Evolutionary conservation across 2,113 vertebrate species (phyloP), one percentile per base, ranked within the genome.

Genomic region (Gnathonemus longibarbis): DNA sequence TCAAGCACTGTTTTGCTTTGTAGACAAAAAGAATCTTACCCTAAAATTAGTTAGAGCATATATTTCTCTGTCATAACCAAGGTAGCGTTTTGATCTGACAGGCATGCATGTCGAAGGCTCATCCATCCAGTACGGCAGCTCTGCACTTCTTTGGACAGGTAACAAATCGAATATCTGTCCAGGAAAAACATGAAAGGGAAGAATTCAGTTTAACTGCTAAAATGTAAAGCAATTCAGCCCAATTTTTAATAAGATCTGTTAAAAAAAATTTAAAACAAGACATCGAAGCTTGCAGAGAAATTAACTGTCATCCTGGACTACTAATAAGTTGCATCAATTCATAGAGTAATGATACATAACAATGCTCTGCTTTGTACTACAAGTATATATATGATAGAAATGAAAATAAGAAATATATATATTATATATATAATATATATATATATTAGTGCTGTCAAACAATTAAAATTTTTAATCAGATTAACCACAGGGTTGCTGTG

Each of bases 161-260:
- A 96, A 53, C 91, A 95, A 39, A 0, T 88, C 0, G 48, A 94
- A 95, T 31, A 96, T 93, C 95, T 96, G 88, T 8, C 85, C 56
- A 27, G 10, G 62, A 70, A 83, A 24, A 83, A 84, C 80, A 53
- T 5, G 5, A 42, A 83, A 58, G 8, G n/a, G 45, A 39, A 7
- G 70, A 15, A 45, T n/a, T 62, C 42, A 45, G 31, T 62, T 24
- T n/a, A 19, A 21, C 5, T 62, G 24, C 42, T 31, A 58, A 35
- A 80, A 49, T 31, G 2, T 7, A 5, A 66, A 90, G 83, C 9
- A 66, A 58, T 8, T 58, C 56, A 8, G 6, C 21, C 19, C 6
- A 21, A 24, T 58, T 24, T 58, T 58, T 58, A 5, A 58, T 24
- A 62, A 62, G 21, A 62, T n/a, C 21, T n/a, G 21, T 62, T 62